These are phyloP conservation scores for Odontamblyopus rebecca DNA, from an alignment of 2,797 vertebrate species.

Conservation along the genomic window DNA sequence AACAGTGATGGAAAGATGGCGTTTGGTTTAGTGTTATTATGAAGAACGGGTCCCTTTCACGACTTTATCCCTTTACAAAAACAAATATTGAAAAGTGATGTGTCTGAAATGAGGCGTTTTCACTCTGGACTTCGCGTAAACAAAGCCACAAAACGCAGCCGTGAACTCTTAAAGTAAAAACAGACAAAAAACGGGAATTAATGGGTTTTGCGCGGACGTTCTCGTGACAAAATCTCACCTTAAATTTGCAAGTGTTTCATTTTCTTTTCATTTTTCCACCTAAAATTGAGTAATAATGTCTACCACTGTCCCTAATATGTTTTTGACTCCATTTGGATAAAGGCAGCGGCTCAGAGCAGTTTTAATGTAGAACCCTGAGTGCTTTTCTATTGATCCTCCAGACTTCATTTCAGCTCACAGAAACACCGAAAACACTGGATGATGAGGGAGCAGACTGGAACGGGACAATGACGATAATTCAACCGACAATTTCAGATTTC, in stretches of 20 bases:
- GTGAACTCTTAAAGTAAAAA: too few relatives aligned
- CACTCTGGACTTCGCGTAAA: too few relatives aligned
- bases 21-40: too few relatives aligned
- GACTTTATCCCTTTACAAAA: too few relatives aligned
- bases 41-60: too few relatives aligned
- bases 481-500: neutral
- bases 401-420: slow-evolving; percentile 10
- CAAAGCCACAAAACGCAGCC: too few relatives aligned
- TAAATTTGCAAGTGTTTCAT: slow-evolving; percentile 30
- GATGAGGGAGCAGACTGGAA: neutral
- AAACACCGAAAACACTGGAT: slow-evolving; percentile 7
- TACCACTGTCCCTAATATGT: neutral
- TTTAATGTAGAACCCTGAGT: slow-evolving; percentile 20
- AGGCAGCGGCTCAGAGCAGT: neutral
- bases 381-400: slow-evolving; percentile 28
- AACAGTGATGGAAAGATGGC: too few relatives aligned
- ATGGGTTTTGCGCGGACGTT: too few relatives aligned
- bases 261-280: slow-evolving; percentile 10
- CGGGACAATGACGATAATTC: neutral
- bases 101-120: too few relatives aligned
- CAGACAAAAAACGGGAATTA: too few relatives aligned
- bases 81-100: too few relatives aligned
- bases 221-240: neutral
- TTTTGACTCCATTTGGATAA: neutral
- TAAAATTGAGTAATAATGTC: neutral